Percentiles rank a stretch among this genome's conserved stretches.
Evolutionary conservation across 2,113 vertebrate species (phyloP).

Genomic region (Myanophis thanlyinensis): DNA sequence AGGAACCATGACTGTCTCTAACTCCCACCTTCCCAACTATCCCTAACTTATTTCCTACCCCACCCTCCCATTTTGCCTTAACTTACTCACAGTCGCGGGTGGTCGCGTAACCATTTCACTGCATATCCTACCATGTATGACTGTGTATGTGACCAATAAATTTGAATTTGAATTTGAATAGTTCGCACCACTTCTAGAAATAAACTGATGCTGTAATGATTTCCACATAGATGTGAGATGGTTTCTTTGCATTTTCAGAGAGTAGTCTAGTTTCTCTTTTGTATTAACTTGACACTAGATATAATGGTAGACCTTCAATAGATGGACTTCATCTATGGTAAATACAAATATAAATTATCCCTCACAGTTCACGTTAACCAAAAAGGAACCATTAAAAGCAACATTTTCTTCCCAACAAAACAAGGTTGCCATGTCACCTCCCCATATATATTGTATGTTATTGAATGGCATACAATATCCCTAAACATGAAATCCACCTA

Average conservation of each 20-base stretch:
- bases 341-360: background rate
- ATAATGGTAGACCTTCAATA: background rate
- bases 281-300: background rate
- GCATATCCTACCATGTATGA: too few species aligned
- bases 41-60: too few species aligned
- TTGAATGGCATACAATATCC: background rate
- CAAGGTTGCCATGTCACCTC: background rate
- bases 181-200: background rate
- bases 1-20: too few species aligned
- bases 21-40: too few species aligned
- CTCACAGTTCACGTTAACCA: background rate
- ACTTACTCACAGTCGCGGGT: too few species aligned
- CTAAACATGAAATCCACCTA: background rate
- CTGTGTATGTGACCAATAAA: too few species aligned
- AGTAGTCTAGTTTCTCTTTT: background rate
- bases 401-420: background rate
- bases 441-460: background rate
- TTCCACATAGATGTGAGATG: background rate
- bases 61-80: too few species aligned
- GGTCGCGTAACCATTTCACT: too few species aligned
- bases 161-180: too few species aligned
- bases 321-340: background rate
- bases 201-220: background rate
- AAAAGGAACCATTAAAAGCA: background rate
- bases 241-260: background rate